Evolutionary conservation across 2,888 invertebrate species (phyloP), one percentile per base, ranked within the genome.

Genomic region (Lasiommata megera): DNA sequence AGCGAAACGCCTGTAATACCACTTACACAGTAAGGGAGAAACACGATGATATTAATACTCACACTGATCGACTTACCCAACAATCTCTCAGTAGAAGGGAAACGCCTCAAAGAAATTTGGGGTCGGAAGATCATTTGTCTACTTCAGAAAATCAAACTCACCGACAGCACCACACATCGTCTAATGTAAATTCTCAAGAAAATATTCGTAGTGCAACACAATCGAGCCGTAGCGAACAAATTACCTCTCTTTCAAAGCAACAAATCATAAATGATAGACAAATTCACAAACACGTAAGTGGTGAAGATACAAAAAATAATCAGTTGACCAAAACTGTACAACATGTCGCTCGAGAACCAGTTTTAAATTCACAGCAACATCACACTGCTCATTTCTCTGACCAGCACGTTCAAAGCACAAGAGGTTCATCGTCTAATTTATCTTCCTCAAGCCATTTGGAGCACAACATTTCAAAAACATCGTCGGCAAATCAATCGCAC

Each of bases 401-500:
- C 17, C 41, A 54, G 9, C 54, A 60, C 17, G 9, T 60, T 12
- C 56, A 62, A 55, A 47, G 34, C n/a, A 51, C 51, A 8, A 44
- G 41, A 34, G 55, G 48, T 16, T 52, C 62, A 17, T 53, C 62
- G 8, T 55, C 55, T 6, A 58, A 54, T 54, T 34, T 57, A 44
- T 57, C 60, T 14, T 37, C 56, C 23, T 52, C 43, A 29, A 58
- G 46, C 34, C 67, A 69, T 34, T 52, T 66, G n/a, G 73, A 73
- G 64, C 74, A 76, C 63, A 73, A 77, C 28, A 68, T 67, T 52
- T 70, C 75, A 11, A 64, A 52, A 59, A 77, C 69, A 48, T 76
- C 83, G n/a, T 60, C 62, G 48, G 76, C 76, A 40, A 82, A 84
- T 56, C 77, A 80, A 6, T 65, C 74, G 16, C 80, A 86, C 67